Conservation (phyloP, 1,140 invertebrate species). For the Ptiloglossa arizonensis region DNA sequence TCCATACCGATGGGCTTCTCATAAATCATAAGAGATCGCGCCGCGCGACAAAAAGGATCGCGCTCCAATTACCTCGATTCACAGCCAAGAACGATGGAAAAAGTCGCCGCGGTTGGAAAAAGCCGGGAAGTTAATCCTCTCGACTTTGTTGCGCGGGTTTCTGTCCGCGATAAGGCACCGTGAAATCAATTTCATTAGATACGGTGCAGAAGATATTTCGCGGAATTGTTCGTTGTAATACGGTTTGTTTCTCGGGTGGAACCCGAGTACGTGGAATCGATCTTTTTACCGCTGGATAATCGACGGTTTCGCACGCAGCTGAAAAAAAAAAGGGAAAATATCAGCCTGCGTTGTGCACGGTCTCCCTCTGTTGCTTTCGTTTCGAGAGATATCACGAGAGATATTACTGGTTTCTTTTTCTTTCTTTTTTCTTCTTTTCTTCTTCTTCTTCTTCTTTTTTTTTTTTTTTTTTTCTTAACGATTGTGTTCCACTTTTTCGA, state of each 20-base stretch:
- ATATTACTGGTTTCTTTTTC: no score
- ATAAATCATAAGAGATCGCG: slow-evolving; percentile 38
- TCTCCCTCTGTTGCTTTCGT: neutral
- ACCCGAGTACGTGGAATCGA: neutral
- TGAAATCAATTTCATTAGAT: slow-evolving; percentile 11
- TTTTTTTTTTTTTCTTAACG: no score
- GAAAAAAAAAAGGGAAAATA: neutral
- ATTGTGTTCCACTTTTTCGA: no score
- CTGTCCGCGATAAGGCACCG: neutral
- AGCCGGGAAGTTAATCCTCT: neutral
- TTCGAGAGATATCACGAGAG: no score
- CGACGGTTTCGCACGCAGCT: neutral
- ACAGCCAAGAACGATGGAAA: neutral
- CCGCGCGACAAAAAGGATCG: slow-evolving; percentile 36
- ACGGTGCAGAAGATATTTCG: neutral
- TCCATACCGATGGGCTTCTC: slow-evolving; percentile 4
- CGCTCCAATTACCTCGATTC: slow-evolving; percentile 46
- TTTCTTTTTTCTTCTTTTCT: no score
- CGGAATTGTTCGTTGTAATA: neutral
- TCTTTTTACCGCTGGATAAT: neutral
- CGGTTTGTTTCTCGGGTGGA: no score
- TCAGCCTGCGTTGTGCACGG: neutral
- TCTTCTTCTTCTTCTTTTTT: no score
- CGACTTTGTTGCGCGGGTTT: neutral
- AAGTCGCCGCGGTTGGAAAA: neutral